Evolutionary conservation across 2,888 invertebrate genomes (phyloP).

Genomic region (Sarcophaga rosellei): DNA sequence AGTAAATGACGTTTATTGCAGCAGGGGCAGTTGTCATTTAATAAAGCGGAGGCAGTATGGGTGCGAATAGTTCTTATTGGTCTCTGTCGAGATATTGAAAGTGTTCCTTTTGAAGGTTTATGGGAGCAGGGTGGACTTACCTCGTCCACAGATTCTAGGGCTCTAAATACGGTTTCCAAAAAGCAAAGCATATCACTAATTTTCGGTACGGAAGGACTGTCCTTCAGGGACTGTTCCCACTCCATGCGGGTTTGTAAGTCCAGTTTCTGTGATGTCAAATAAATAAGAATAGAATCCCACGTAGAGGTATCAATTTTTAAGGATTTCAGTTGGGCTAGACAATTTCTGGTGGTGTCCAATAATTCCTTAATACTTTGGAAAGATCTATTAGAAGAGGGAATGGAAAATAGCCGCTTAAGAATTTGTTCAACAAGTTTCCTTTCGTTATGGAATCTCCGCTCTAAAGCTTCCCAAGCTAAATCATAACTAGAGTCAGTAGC

Average conservation of each 20-base stretch:
- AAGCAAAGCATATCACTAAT: constrained; percentile 30
- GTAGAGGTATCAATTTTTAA: constrained; percentile 39
- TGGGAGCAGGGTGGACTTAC: neutral
- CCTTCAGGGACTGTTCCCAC: constrained; percentile 53
- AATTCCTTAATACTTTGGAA: constrained; percentile 24
- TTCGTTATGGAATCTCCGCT: constrained; percentile 49
- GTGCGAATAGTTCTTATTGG: constrained; percentile 5
- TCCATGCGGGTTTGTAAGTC: constrained; percentile 49
- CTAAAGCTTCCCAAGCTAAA: constrained; percentile 44
- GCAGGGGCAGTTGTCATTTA: constrained; percentile 40
- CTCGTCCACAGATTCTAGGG: constrained; percentile 39
- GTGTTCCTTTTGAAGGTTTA: neutral
- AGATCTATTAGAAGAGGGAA: constrained; percentile 28
- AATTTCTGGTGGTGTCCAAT: constrained; percentile 37
- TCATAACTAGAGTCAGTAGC: constrained; percentile 50
- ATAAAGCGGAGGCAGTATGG: constrained; percentile 7
- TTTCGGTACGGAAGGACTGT: too few species aligned
- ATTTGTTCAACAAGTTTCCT: constrained; percentile 27
- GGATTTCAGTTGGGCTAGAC: constrained; percentile 43
- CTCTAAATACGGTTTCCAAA: constrained; percentile 39
- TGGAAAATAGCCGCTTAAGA: constrained; percentile 28
- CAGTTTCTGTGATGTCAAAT: constrained; percentile 46
- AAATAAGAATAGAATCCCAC: constrained; percentile 49
- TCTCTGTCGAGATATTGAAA: neutral
- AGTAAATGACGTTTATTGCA: constrained; percentile 52